A percentile compares a stretch with the other conserved stretches of the same genome.
phyloP scores from a whole-genome alignment of 37 sponge, comb jelly and placozoan genomes.

The Cliona cf. orientalis region DNA sequence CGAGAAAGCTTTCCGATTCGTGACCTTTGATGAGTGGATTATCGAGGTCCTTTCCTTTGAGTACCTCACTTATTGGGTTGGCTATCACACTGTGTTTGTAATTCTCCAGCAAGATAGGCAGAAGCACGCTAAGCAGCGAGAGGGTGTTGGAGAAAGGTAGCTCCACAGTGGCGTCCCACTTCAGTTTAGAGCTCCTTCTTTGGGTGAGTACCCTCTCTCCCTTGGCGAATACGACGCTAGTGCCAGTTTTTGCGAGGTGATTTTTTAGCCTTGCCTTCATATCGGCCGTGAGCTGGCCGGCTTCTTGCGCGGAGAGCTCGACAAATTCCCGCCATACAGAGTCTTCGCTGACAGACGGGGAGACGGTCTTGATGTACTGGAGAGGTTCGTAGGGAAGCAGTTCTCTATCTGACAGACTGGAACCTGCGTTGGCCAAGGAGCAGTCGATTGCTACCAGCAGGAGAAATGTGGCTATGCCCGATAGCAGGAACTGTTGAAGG shows the following conservation, averaged over 20 bases:
- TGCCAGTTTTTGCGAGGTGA: background rate
- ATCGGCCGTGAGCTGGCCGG: background rate
- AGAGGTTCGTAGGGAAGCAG: constrained; percentile 28
- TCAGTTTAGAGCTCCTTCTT: background rate
- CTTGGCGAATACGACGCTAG: constrained; percentile 27
- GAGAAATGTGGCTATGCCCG: too few species aligned
- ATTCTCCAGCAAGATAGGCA: constrained; percentile 56
- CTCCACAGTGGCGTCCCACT: background rate
- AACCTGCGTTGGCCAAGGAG: background rate
- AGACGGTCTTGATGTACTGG: constrained; percentile 29
- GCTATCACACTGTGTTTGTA: constrained; percentile 16
- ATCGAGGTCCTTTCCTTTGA: constrained; percentile 7
- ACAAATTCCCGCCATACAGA: constrained; percentile 3
- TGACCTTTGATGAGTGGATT: background rate
- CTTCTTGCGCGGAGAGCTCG: constrained; percentile 7
- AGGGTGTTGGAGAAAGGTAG: constrained; percentile 40
- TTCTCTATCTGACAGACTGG: background rate
- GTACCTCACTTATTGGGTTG: constrained; percentile 18
- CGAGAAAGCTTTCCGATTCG: background rate
- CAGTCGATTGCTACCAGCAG: background rate
- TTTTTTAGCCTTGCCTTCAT: constrained; percentile 11
- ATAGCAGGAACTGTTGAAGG: too few species aligned
- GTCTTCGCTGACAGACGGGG: constrained; percentile 1
- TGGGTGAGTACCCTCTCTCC: constrained; percentile 9
- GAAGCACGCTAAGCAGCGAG: constrained; percentile 13